Conservation (phyloP, 2,888 invertebrate genomes). For the Amphipoea lucens region DNA sequence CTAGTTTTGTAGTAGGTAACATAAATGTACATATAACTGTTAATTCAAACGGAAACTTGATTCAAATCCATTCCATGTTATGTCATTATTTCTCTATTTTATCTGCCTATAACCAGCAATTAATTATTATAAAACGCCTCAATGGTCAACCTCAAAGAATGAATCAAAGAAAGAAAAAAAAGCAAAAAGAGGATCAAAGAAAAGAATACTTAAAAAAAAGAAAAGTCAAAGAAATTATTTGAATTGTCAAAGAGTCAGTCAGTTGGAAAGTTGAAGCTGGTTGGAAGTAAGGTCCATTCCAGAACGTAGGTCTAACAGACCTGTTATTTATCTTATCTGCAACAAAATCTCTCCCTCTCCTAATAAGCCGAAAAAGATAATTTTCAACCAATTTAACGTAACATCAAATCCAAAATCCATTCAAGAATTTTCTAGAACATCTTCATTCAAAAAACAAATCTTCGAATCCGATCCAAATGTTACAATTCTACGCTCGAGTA, state of each 20-base stretch:
- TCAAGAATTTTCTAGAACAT: slow-evolving; percentile 13
- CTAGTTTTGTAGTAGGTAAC: background rate
- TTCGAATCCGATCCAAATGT: slow-evolving; percentile 10
- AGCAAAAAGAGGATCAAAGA: too few relatives aligned
- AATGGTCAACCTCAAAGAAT: background rate
- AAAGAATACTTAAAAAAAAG: too few relatives aligned
- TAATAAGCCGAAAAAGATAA: too few relatives aligned
- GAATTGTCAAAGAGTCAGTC: too few relatives aligned
- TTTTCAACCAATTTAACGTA: background rate
- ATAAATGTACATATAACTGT: background rate
- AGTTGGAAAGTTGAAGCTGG: too few relatives aligned
- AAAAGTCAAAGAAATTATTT: background rate
- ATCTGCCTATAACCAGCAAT: background rate
- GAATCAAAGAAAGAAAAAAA: too few relatives aligned
- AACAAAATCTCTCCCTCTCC: too few relatives aligned
- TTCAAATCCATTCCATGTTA: background rate
- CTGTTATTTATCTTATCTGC: too few relatives aligned
- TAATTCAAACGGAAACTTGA: background rate
- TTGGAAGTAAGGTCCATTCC: background rate
- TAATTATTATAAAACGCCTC: background rate
- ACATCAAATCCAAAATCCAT: slow-evolving; percentile 7
- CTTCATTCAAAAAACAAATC: slow-evolving; percentile 4
- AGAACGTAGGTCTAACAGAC: background rate
- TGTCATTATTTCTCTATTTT: background rate
- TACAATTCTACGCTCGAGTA: slow-evolving; percentile 47